Evolutionary conservation across 1,140 invertebrate genomes (phyloP).

Genomic region (Argopecten irradians): DNA sequence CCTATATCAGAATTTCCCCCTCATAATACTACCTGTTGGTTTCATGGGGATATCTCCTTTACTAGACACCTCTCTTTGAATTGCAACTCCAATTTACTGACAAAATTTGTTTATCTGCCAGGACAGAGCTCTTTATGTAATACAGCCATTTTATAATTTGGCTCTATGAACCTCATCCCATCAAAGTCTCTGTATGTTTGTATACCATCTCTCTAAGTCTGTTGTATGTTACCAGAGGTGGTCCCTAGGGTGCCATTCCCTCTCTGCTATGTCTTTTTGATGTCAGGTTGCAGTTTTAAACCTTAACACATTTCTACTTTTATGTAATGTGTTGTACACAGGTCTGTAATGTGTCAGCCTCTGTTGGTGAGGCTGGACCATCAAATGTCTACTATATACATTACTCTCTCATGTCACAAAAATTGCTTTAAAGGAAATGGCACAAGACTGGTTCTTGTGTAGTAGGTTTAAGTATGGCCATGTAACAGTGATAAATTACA

Average conservation of each 20-base stretch:
- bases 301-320: not conserved
- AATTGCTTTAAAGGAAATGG: not conserved
- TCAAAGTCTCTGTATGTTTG: too few species aligned
- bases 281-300: not conserved
- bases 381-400: not conserved
- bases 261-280: not conserved
- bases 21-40: too few species aligned
- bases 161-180: too few species aligned
- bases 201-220: too few species aligned
- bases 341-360: not conserved
- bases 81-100: too few species aligned
- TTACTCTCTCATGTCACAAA: not conserved
- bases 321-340: not conserved
- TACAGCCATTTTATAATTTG: too few species aligned
- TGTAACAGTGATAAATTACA: not conserved
- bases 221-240: too few species aligned
- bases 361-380: not conserved
- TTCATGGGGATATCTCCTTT: too few species aligned
- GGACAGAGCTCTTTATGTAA: too few species aligned
- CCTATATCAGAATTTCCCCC: too few species aligned
- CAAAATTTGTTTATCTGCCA: too few species aligned
- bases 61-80: too few species aligned
- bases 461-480: not conserved
- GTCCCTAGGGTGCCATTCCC: not conserved
- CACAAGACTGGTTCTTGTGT: not conserved